Base-by-base conservation (phyloP, 2,797 vertebrate genomes). In the Champsocephalus esox region DNA sequence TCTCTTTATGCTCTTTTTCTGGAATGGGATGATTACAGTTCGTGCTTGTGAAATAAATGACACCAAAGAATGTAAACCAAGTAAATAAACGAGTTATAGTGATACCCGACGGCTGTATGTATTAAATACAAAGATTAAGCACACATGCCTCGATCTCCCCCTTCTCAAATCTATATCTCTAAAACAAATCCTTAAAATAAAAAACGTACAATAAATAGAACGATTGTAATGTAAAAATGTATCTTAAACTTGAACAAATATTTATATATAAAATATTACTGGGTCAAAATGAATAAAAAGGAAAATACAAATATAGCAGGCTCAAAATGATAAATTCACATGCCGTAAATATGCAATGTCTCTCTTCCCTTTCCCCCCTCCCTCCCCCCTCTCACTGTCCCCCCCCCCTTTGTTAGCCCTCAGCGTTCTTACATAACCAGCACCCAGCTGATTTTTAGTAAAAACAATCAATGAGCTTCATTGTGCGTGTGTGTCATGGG, bases 391-490 rank as follows among this genome's bases (percentile, higher is more conserved):
- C 3, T 50, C 12, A 32, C 68, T 59, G 49, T 76, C 24, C 16
- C 0, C 63, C 28, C 41, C 66, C 8, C 57, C 28, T 28, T 64
- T 71, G 66, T 48, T 24, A 54, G 46, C 77, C 80, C 82, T 79
- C 72, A 3, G 70, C 68, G 46, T 43, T 86, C 85, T 92, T 94
- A 46, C 80, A 83, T 93, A 92, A 94, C 77, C 79, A 73, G 80
- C 80, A 74, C 75, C 86, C 92, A 88, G 88, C 85, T 90, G 90
- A 90, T 86, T 85, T 92, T 86, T 86, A 82, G 82, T 82, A 28
- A 59, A 59, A 75, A 75, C 79, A 79, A 92, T 93, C 92, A 92
- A 90, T 89, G 84, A 65, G 81, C 75, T 17, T 74, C 77, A 82
- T 83, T 89, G 83, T 92, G 75, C 28, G 28, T 32, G 32, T 66